phyloP scores from a whole-genome alignment of 2,797 vertebrate species.

The Pelochelys cantorii region DNA sequence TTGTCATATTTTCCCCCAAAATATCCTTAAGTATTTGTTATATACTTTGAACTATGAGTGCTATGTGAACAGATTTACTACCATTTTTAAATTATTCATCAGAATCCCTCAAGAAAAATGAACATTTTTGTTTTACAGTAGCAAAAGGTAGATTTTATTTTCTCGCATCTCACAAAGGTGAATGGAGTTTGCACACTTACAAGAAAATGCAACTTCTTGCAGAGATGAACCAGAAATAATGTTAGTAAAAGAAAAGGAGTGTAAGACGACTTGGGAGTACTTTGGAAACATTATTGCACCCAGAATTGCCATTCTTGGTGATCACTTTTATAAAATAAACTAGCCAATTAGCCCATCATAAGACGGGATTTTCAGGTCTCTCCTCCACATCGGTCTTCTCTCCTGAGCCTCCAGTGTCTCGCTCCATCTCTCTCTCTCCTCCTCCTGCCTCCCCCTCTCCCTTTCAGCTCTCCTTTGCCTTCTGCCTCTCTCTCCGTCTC shows the following conservation, averaged over 20 bases:
- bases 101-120: not conserved
- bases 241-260: not conserved
- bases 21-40: slow-evolving; percentile 5
- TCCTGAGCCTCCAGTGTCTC: too few relatives aligned
- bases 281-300: not conserved
- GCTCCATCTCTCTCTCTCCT: too few relatives aligned
- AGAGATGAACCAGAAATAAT: not conserved
- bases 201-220: not conserved
- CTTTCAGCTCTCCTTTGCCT: too few relatives aligned
- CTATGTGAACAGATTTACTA: not conserved
- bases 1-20: not conserved
- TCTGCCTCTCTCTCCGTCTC: too few relatives aligned
- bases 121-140: not conserved
- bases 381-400: too few relatives aligned
- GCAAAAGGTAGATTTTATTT: not conserved
- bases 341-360: too few relatives aligned
- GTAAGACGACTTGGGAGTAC: not conserved
- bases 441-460: too few relatives aligned
- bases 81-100: slow-evolving; percentile 2
- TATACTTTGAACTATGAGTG: slow-evolving; percentile 1
- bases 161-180: not conserved
- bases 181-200: not conserved
- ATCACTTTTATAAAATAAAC: not conserved
- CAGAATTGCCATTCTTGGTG: not conserved
- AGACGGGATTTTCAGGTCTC: too few relatives aligned